A percentile compares a stretch with the other conserved stretches of the same genome.
phyloP scores from a whole-genome alignment of 2,797 vertebrate genomes.

The Hippocampus kuda region DNA sequence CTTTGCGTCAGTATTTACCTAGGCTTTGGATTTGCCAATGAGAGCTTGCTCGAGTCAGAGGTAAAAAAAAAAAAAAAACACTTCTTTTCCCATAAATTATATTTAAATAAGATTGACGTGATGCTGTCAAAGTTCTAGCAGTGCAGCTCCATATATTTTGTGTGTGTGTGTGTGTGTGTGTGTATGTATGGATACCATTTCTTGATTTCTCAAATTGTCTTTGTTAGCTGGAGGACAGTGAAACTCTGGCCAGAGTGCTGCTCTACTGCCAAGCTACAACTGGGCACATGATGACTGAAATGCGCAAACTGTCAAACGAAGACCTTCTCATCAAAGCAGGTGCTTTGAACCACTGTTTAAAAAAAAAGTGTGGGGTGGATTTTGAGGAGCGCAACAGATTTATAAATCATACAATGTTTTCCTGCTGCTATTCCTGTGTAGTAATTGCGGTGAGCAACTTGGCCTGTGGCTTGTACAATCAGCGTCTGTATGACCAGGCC shows the following conservation, averaged over 20 bases:
- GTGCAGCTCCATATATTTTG: not conserved
- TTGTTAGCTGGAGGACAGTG: slow-evolving; percentile 53
- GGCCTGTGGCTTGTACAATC: slow-evolving; percentile 75
- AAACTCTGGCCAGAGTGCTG: slow-evolving; percentile 54
- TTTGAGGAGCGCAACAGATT: not conserved
- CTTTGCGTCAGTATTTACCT: slow-evolving; percentile 73
- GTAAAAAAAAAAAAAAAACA: slow-evolving; percentile 46
- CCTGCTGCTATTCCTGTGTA: slow-evolving; percentile 30
- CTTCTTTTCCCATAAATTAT: not conserved
- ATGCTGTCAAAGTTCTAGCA: not conserved
- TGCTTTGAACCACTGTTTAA: slow-evolving; percentile 29
- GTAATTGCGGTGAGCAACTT: slow-evolving; percentile 73
- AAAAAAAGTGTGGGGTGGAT: not conserved
- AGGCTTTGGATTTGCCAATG: slow-evolving; percentile 63
- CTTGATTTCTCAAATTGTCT: slow-evolving; percentile 8
- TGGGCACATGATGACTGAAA: slow-evolving; percentile 67
- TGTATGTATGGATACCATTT: too few species aligned
- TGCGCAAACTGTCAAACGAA: slow-evolving; percentile 62
- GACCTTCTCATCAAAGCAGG: slow-evolving; percentile 71
- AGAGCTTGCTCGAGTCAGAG: slow-evolving; percentile 71
- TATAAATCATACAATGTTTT: not conserved
- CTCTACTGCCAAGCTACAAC: slow-evolving; percentile 61
- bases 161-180: too few species aligned
- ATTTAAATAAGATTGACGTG: not conserved
- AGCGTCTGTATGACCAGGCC: slow-evolving; percentile 70